Evolutionary conservation across 2,797 vertebrate species (phyloP).

Genomic region (Hemibagrus guttatus): DNA sequence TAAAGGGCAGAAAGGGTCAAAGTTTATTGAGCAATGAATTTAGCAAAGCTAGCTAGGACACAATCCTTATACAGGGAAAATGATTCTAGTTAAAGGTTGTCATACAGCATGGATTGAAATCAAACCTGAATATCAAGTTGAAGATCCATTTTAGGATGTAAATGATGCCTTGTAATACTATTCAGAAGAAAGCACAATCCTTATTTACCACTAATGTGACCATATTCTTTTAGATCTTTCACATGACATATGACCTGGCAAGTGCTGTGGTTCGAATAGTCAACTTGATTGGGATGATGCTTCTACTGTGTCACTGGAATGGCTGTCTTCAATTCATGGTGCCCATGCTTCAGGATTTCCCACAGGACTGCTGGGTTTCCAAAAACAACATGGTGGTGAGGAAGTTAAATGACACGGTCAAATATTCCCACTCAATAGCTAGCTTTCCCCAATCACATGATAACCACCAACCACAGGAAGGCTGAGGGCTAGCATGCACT

Average conservation of each 20-base stretch:
- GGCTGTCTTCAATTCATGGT: constrained; percentile 95
- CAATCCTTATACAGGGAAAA: not conserved
- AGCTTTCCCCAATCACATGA: not conserved
- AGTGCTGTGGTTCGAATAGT: constrained; percentile 91
- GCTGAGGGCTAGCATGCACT: no score
- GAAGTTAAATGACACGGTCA: constrained; percentile 54
- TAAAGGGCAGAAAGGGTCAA: not conserved
- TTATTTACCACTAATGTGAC: not conserved
- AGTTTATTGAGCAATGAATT: not conserved
- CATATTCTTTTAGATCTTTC: constrained; percentile 81
- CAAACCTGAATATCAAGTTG: not conserved
- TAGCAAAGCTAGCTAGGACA: not conserved
- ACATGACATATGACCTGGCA: constrained; percentile 95
- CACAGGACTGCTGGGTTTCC: constrained; percentile 90
- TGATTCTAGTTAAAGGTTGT: not conserved
- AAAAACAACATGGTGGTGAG: constrained; percentile 96
- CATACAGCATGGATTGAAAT: not conserved
- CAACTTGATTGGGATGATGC: constrained; percentile 96
- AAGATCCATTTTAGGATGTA: constrained; percentile 8
- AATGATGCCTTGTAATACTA: not conserved
- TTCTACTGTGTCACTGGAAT: constrained; percentile 94
- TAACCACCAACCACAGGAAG: not conserved
- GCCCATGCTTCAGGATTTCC: constrained; percentile 96
- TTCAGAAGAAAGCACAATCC: not conserved
- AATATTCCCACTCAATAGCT: not conserved